These are phyloP conservation scores for Cactoblastis cactorum DNA, from an alignment of 2,888 invertebrate genomes.

Conservation along the genomic window DNA sequence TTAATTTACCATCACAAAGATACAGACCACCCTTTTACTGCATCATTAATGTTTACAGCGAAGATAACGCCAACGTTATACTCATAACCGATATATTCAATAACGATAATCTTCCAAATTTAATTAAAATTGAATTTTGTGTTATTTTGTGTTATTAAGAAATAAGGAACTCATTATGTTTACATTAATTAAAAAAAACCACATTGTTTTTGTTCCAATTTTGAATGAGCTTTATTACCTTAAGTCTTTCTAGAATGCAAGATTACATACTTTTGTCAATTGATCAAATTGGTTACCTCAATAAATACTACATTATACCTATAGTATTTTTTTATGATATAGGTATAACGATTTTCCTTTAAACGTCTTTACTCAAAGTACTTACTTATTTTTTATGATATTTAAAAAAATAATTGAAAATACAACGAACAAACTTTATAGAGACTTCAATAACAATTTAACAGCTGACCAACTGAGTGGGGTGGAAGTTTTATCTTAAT, in stretches of 20 bases:
- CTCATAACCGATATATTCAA: background rate
- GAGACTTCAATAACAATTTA: slow-evolving; percentile 24
- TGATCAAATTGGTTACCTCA: no score
- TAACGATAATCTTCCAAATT: slow-evolving; percentile 14
- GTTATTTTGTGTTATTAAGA: background rate
- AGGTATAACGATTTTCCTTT: no score
- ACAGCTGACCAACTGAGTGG: slow-evolving; percentile 29
- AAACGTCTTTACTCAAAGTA: no score
- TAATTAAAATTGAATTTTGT: background rate
- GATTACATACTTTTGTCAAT: no score
- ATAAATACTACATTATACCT: no score
- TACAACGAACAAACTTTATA: background rate
- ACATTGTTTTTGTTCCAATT: no score
- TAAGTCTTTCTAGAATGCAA: no score
- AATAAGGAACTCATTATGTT: no score
- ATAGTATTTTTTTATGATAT: no score
- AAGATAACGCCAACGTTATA: slow-evolving; percentile 4
- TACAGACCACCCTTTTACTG: slow-evolving; percentile 37
- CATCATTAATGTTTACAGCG: slow-evolving; percentile 8
- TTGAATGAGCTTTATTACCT: no score
- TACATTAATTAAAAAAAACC: no score
- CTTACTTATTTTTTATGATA: background rate
- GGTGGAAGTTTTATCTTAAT: slow-evolving; percentile 43
- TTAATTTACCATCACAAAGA: slow-evolving; percentile 30
- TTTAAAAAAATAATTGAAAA: background rate